Evolutionary conservation across 2,888 invertebrate species (phyloP).

Genomic region (Holacanthella duospinosa): DNA sequence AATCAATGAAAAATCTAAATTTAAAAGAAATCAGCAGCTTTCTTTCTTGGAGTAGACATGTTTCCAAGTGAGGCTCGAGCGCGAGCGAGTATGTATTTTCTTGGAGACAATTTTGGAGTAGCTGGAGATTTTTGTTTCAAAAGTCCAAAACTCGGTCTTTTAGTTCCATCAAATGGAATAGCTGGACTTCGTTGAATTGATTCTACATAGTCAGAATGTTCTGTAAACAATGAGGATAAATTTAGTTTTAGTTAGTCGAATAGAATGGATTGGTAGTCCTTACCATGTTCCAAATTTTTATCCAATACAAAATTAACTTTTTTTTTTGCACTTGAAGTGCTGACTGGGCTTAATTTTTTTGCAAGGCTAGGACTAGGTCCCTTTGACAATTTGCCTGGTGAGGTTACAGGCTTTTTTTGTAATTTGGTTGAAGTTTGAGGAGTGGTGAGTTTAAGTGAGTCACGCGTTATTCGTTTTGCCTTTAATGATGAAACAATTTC

Average conservation of each 20-base stretch:
- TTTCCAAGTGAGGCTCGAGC: not conserved
- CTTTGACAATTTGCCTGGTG: not conserved
- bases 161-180: slow-evolving; percentile 62
- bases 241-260: not conserved
- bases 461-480: not conserved
- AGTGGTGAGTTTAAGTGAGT: too few species aligned
- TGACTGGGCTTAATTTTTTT: not conserved
- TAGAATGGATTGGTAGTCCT: slow-evolving; percentile 2
- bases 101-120: slow-evolving; percentile 4
- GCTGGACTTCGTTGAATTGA: slow-evolving; percentile 60
- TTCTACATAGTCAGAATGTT: slow-evolving; percentile 59
- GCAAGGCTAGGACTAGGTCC: not conserved
- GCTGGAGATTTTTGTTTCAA: slow-evolving; percentile 46
- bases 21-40: slow-evolving; percentile 19
- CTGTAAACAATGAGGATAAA: slow-evolving; percentile 38
- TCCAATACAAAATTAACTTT: slow-evolving; percentile 66
- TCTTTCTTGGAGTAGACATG: not conserved
- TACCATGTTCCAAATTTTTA: slow-evolving; percentile 55
- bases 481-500: not conserved
- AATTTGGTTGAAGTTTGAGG: not conserved
- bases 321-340: slow-evolving; percentile 35
- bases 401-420: not conserved
- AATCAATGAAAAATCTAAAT: too few species aligned
- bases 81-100: not conserved
- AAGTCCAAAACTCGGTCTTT: slow-evolving; percentile 59